Base-by-base conservation (phyloP, 1,140 invertebrate genomes). In the Elysia chlorotica region DNA sequence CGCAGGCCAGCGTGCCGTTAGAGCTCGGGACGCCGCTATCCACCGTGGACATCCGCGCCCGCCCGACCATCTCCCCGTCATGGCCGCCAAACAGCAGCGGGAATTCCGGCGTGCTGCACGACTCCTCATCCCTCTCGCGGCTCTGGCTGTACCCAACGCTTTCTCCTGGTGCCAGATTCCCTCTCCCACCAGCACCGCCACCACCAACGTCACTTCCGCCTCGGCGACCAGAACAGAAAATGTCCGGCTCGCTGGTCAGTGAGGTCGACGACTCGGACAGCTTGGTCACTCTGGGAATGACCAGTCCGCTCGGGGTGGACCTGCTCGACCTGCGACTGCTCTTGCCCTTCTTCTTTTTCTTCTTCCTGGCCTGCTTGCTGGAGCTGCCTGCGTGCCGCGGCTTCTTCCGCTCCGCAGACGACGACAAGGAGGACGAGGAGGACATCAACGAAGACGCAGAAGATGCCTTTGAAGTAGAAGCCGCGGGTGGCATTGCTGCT, bases 11-110 rank as follows among this genome's bases (percentile, higher is more conserved):
- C 10, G 67, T 69, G 23, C 67, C 67, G 2, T 36, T 62, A 2
- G 69, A 71, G 10, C 57, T 48, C 1, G 69, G 69, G 33, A 62
- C 36, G 2, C 69, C 69, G 59, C 69, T 71, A 59, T 71, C 69
- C 23, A 71, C 59, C 23, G 69, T 71, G 33, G 69, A 71, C 69
- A 71, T 63, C 4, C 59, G 57, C 54, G 61, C 69, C 1, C 69
- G 69, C 1, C 37, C 59, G 6, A 30, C 56, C 14, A 1, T 62
- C 36, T 14, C 48, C 23, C 10, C 33, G 59, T 59, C 67, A 1
- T 53, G 67, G 25, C 67, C 59, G 33, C 31, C 37, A 6, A 30
- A 37, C 28, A 35, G 10, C 35, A 38, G 69, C 28, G 61, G 57
- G 25, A 23, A 19, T 5, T 71, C 69, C n/a, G 36, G 61, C 41